phyloP scores from a whole-genome alignment of 2,888 invertebrate species.

The Hyposoter dolosus region DNA sequence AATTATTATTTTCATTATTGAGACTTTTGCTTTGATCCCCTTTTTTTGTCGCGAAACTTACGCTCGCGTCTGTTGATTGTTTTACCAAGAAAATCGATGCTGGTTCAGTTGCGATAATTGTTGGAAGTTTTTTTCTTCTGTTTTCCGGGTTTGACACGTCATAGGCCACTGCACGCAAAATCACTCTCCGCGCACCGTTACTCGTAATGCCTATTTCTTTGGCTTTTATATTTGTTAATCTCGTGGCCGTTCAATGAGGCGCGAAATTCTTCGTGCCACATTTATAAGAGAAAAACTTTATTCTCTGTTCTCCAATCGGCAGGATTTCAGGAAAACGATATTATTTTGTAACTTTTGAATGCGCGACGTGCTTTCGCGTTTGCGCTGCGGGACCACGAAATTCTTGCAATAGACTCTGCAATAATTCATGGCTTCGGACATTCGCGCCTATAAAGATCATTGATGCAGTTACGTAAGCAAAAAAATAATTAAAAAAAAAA shows the following conservation, averaged over 20 bases:
- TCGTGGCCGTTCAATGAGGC: constrained; percentile 58
- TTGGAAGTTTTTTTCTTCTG: neutral
- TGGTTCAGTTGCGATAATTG: constrained; percentile 19
- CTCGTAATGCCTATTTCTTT: constrained; percentile 51
- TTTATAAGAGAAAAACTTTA: constrained; percentile 4
- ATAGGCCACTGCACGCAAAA: constrained; percentile 30
- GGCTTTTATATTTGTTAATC: constrained; percentile 14
- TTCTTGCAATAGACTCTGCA: constrained; percentile 54
- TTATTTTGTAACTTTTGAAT: constrained; percentile 57
- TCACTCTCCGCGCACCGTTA: constrained; percentile 38
- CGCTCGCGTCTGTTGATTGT: constrained; percentile 24
- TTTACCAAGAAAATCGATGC: constrained; percentile 47
- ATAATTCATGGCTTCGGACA: constrained; percentile 38
- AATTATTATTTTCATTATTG: constrained; percentile 19
- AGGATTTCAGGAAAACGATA: constrained; percentile 37
- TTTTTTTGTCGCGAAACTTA: constrained; percentile 5
- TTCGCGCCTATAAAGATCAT: neutral
- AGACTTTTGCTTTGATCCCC: neutral
- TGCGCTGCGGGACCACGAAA: constrained; percentile 39
- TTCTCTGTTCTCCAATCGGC: neutral
- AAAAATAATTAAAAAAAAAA: no score
- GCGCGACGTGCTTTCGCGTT: constrained; percentile 26
- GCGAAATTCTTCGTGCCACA: constrained; percentile 44
- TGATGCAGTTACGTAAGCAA: constrained; percentile 12
- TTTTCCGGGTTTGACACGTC: constrained; percentile 27